phyloP scores from a whole-genome alignment of 2,113 vertebrate genomes.

The Ceyx cyanopectus region DNA sequence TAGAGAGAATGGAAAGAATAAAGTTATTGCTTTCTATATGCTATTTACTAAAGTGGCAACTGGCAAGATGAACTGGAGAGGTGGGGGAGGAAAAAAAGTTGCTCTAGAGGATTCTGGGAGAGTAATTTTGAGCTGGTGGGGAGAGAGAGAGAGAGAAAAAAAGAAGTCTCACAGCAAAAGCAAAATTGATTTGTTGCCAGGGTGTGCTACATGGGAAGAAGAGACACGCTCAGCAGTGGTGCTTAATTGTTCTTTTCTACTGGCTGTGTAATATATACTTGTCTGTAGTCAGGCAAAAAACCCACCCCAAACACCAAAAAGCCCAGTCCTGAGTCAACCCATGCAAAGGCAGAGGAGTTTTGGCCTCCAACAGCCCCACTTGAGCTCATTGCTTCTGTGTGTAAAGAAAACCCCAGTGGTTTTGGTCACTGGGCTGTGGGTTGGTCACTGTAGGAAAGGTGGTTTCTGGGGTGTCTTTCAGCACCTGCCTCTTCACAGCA shows the following conservation, averaged over 20 bases:
- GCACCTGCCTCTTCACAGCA: not conserved
- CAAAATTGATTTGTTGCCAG: constrained; percentile 56
- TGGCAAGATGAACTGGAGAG: constrained; percentile 21
- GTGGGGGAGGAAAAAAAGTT: not conserved
- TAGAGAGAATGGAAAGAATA: constrained; percentile 45
- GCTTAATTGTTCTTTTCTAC: constrained; percentile 31
- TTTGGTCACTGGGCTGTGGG: not conserved
- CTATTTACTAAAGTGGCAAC: constrained; percentile 39
- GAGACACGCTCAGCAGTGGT: constrained; percentile 24
- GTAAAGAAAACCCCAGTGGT: not conserved
- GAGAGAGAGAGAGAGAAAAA: not conserved
- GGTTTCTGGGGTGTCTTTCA: not conserved
- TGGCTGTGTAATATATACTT: not conserved
- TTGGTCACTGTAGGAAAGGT: not conserved
- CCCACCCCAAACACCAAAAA: not conserved
- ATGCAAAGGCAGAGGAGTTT: not conserved
- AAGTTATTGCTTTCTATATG: constrained; percentile 38
- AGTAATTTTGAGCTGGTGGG: constrained; percentile 22
- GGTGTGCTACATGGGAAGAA: constrained; percentile 21
- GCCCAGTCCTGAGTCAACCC: not conserved
- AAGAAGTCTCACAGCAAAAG: constrained; percentile 11
- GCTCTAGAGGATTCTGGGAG: constrained; percentile 19
- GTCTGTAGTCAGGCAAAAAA: not conserved
- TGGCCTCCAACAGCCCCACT: not conserved
- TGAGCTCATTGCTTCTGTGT: not conserved